A percentile compares a stretch with the other conserved stretches of the same genome.
Conservation (phyloP, 2,888 invertebrate genomes). For the Pilophorus perplexus region DNA sequence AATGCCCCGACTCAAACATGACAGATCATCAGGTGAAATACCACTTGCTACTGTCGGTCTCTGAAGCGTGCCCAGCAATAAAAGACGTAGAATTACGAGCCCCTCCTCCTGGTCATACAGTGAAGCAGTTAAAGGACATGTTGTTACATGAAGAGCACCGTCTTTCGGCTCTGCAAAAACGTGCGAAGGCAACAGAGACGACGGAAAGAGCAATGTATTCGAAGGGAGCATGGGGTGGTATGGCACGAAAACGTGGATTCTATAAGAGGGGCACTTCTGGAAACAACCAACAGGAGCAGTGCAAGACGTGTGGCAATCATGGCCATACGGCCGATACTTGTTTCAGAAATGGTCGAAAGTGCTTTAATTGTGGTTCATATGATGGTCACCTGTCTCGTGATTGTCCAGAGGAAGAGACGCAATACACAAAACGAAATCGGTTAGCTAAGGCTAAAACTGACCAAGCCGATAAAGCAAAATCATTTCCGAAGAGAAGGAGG, state of each 20-base stretch:
- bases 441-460: background rate
- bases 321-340: background rate
- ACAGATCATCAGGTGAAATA: background rate
- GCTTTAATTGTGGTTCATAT: background rate
- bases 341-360: background rate
- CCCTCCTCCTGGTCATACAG: background rate
- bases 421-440: background rate
- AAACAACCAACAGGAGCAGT: background rate
- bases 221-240: background rate
- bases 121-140: background rate
- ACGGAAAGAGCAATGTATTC: slow-evolving; percentile 7
- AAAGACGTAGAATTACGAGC: background rate
- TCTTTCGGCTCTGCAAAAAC: background rate
- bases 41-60: background rate
- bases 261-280: background rate
- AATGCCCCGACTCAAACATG: background rate
- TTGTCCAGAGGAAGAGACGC: background rate
- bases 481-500: background rate
- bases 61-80: background rate
- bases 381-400: background rate
- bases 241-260: background rate
- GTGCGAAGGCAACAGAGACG: background rate
- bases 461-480: background rate
- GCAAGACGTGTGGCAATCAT: background rate
- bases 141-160: background rate